These are phyloP conservation scores for Ditula angustiorana DNA, from an alignment of 2,888 invertebrate genomes.

Conservation along the genomic window DNA sequence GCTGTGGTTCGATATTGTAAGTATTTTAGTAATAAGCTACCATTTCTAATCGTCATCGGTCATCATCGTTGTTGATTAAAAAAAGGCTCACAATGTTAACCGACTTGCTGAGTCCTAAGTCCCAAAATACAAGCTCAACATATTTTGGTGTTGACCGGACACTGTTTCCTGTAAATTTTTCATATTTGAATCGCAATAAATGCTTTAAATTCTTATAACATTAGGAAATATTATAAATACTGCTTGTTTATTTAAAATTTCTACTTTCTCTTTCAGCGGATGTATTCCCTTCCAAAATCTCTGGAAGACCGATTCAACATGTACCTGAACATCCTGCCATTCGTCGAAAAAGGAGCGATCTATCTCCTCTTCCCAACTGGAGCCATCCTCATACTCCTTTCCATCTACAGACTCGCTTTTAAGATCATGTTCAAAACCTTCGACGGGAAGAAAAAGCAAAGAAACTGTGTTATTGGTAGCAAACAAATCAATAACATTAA, in stretches of 20 bases:
- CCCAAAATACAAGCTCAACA: too few relatives aligned
- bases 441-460: conserved; percentile 54
- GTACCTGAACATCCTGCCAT: conserved; percentile 90
- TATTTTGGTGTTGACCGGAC: too few relatives aligned
- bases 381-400: conserved; percentile 78
- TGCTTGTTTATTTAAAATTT: too few relatives aligned
- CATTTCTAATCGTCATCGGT: too few relatives aligned
- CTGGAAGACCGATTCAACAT: conserved; percentile 88
- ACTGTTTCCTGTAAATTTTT: too few relatives aligned
- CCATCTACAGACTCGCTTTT: conserved; percentile 76
- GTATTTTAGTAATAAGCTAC: too few relatives aligned
- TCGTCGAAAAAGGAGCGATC: conserved; percentile 84
- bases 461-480: conserved; percentile 53
- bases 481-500: conserved; percentile 58
- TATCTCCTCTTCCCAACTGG: conserved; percentile 84
- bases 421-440: conserved; percentile 74
- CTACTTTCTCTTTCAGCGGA: conserved; percentile 85
- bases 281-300: conserved; percentile 87
- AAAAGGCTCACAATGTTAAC: too few relatives aligned
- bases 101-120: too few relatives aligned
- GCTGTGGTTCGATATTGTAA: conserved; percentile 96
- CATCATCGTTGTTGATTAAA: too few relatives aligned
- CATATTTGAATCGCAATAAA: too few relatives aligned
- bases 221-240: too few relatives aligned
- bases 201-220: too few relatives aligned